These are phyloP conservation scores for Cryptocheilus praepositus DNA, from an alignment of 2,888 invertebrate genomes.

Conservation along the genomic window DNA sequence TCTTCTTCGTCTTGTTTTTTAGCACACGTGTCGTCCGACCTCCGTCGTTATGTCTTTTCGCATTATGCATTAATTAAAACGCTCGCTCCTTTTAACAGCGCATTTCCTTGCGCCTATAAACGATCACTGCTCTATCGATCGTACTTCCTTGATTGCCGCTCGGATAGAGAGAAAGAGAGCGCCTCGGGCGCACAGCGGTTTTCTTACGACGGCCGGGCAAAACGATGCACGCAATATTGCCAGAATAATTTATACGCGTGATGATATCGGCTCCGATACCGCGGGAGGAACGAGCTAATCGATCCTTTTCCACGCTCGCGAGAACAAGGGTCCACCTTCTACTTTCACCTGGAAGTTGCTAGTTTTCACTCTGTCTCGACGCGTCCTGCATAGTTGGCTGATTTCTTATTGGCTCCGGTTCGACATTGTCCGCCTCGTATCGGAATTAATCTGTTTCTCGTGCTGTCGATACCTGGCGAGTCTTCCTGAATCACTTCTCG, in stretches of 20 bases:
- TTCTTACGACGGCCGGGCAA: constrained; percentile 13
- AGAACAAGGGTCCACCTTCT: neutral
- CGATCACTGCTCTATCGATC: constrained; percentile 14
- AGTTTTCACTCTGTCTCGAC: too few species aligned
- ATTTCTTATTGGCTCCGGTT: too few species aligned
- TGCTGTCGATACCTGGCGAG: too few species aligned
- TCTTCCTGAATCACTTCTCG: too few species aligned
- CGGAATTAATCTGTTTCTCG: too few species aligned
- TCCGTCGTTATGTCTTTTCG: constrained; percentile 9
- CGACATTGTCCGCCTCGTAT: too few species aligned
- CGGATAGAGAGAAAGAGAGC: constrained; percentile 5
- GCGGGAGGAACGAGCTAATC: neutral
- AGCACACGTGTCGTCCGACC: neutral
- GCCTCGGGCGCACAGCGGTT: constrained; percentile 12
- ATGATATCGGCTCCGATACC: neutral
- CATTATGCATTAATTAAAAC: constrained; percentile 45
- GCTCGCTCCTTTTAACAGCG: constrained; percentile 28
- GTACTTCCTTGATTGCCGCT: constrained; percentile 10
- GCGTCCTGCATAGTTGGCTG: too few species aligned
- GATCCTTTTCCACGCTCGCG: neutral
- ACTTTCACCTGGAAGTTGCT: too few species aligned
- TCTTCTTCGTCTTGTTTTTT: neutral
- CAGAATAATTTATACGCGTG: neutral
- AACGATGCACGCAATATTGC: constrained; percentile 24
- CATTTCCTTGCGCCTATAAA: constrained; percentile 20